phyloP scores from a whole-genome alignment of 2,888 invertebrate genomes.

The Macaria liturata region DNA sequence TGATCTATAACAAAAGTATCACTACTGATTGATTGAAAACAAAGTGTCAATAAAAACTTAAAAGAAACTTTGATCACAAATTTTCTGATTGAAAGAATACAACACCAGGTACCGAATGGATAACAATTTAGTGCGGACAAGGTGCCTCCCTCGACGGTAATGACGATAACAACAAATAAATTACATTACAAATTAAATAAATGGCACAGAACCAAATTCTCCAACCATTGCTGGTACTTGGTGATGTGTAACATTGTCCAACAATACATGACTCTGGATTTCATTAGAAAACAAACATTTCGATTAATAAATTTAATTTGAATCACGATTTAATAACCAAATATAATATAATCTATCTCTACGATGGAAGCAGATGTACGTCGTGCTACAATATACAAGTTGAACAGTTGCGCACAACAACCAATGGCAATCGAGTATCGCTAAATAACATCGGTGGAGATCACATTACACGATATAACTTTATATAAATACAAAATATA shows the following conservation, averaged over 20 bases:
- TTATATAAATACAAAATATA: constrained; percentile 82
- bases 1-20: constrained; percentile 58
- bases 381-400: constrained; percentile 61
- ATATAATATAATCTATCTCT: constrained; percentile 63
- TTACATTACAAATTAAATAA: constrained; percentile 74
- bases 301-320: constrained; percentile 45
- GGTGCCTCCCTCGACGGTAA: constrained; percentile 56
- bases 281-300: constrained; percentile 46
- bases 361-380: constrained; percentile 77
- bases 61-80: constrained; percentile 57
- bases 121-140: constrained; percentile 57
- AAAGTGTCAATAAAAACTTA: constrained; percentile 42
- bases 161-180: constrained; percentile 65
- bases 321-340: constrained; percentile 68
- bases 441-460: constrained; percentile 83
- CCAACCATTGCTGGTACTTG: constrained; percentile 68
- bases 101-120: constrained; percentile 78
- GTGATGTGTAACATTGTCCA: constrained; percentile 56
- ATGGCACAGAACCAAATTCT: constrained; percentile 80
- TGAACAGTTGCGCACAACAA: constrained; percentile 66
- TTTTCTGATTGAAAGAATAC: constrained; percentile 54
- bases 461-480: constrained; percentile 79
- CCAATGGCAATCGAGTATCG: constrained; percentile 80
- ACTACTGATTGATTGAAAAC: constrained; percentile 61
- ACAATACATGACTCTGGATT: constrained; percentile 60